A percentile compares a stretch with the other conserved stretches of the same genome.
Evolutionary conservation across 2,888 invertebrate genomes (phyloP).

Genomic region (Ophioninae sp.): DNA sequence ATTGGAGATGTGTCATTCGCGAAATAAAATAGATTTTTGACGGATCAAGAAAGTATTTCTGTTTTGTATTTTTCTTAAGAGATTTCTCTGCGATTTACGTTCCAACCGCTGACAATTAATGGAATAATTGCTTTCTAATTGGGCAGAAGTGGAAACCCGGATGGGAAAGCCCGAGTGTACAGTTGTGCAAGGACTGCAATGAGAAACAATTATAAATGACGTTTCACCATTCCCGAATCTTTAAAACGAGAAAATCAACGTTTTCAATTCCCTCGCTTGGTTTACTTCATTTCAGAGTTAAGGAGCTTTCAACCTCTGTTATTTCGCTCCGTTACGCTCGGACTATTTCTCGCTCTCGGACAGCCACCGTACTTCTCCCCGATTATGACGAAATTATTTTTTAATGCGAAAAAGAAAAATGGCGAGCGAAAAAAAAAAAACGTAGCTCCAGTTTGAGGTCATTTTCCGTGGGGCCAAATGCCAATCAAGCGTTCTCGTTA

Average conservation of each 20-base stretch:
- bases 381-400: conserved; percentile 22
- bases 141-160: neutral
- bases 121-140: conserved; percentile 25
- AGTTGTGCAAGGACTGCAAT: conserved; percentile 23
- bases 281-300: conserved; percentile 47
- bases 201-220: conserved; percentile 21
- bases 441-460: conserved; percentile 50
- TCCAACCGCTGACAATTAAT: conserved; percentile 25
- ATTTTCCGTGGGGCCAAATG: conserved; percentile 74
- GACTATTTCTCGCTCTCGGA: conserved; percentile 23
- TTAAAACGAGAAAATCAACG: conserved; percentile 40
- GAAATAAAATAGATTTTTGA: too few relatives aligned
- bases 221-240: neutral
- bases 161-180: neutral
- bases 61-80: neutral
- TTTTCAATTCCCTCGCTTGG: conserved; percentile 40
- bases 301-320: conserved; percentile 38
- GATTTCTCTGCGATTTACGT: neutral
- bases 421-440: conserved; percentile 21
- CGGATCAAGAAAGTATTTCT: too few relatives aligned
- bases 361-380: neutral
- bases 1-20: too few relatives aligned
- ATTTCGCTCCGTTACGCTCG: neutral
- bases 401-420: neutral
- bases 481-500: conserved; percentile 74